phyloP scores from a whole-genome alignment of 2,797 vertebrate genomes.

The Halcyon leucocephala region DNA sequence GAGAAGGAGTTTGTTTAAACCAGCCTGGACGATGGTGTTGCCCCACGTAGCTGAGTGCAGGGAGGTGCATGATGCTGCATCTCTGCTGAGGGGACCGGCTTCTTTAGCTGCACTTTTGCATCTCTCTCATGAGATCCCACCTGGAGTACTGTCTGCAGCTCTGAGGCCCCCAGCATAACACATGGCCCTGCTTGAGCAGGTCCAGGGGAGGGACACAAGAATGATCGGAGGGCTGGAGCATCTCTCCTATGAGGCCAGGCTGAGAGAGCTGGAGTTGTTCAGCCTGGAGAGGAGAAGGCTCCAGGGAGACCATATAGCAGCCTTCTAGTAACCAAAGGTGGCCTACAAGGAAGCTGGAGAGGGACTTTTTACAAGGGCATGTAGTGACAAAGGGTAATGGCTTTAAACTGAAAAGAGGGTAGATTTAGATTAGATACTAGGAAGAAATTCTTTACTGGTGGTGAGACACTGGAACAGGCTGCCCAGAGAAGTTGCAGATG shows the following conservation, averaged over 20 bases:
- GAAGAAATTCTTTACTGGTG: background rate
- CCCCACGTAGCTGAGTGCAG: fast-evolving
- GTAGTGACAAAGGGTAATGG: background rate
- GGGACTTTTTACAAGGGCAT: background rate
- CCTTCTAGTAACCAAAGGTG: background rate
- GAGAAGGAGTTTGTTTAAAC: background rate
- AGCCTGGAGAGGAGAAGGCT: background rate
- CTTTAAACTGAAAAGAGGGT: background rate
- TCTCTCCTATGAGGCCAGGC: background rate
- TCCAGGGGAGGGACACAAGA: background rate
- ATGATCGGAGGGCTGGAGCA: background rate
- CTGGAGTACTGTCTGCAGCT: background rate
- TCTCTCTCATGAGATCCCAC: background rate
- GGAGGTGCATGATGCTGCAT: background rate
- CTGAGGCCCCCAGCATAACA: background rate
- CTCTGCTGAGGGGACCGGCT: background rate
- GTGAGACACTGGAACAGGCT: no score
- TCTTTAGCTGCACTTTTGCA: background rate
- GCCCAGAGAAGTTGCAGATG: background rate
- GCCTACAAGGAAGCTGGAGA: background rate
- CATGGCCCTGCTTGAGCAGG: background rate
- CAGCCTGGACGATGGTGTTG: background rate
- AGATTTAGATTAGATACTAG: background rate
- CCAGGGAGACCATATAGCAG: no score
- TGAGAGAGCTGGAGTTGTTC: background rate